Evolutionary conservation across 2,113 vertebrate species (phyloP).

Genomic region (Indicator maculatus): DNA sequence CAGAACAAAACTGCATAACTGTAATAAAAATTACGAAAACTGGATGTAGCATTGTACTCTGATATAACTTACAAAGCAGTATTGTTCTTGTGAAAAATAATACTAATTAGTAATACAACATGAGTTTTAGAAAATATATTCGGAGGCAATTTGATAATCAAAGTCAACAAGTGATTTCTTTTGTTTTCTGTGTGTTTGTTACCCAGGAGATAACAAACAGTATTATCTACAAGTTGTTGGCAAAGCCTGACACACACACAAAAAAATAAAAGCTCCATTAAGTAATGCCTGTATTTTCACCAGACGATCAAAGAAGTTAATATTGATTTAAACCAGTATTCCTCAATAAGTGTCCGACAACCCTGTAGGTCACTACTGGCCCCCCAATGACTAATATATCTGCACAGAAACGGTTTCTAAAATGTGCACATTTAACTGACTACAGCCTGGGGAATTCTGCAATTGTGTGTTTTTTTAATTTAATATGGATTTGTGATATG

Average conservation of each 20-base stretch:
- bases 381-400: slow-evolving; percentile 48
- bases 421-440: background rate
- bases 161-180: background rate
- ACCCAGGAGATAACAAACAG: slow-evolving; percentile 9
- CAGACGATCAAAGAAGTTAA: slow-evolving; percentile 34
- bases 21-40: background rate
- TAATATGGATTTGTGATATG: background rate
- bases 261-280: slow-evolving; percentile 25
- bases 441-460: background rate
- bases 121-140: background rate
- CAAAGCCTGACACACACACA: background rate
- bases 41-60: background rate
- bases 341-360: slow-evolving; percentile 57
- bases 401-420: slow-evolving; percentile 1
- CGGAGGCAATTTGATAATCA: background rate
- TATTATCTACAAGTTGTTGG: background rate
- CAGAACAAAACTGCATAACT: background rate
- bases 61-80: background rate
- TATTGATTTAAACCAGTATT: slow-evolving; percentile 62
- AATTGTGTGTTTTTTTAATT: background rate
- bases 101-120: background rate
- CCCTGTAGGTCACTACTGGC: slow-evolving; percentile 32
- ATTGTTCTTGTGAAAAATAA: background rate
- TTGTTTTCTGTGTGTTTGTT: background rate
- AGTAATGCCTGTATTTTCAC: slow-evolving; percentile 36